Conservation (phyloP, 2,113 vertebrate genomes). For the Manacus vitellinus region DNA sequence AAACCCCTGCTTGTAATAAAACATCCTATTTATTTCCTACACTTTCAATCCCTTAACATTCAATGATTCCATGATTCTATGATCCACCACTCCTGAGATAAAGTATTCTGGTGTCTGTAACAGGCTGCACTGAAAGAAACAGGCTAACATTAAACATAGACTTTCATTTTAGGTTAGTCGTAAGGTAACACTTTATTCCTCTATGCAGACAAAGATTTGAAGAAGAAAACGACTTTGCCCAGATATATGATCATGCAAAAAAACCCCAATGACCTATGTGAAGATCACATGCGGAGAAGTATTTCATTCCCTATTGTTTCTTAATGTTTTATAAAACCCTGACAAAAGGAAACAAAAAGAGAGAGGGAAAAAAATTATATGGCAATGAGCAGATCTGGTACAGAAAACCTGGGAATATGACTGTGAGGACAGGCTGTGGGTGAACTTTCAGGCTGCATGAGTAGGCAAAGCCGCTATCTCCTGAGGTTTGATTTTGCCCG, state of each 20-base stretch:
- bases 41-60: background rate
- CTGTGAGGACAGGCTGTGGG: background rate
- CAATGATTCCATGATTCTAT: background rate
- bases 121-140: background rate
- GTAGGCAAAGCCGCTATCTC: background rate
- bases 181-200: background rate
- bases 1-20: too few relatives aligned
- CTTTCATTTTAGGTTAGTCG: background rate
- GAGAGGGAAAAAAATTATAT: background rate
- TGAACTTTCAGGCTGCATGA: background rate
- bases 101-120: accelerated
- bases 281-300: accelerated
- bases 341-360: background rate
- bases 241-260: background rate
- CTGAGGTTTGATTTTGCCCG: background rate
- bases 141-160: background rate
- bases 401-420: background rate
- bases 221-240: background rate
- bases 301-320: background rate
- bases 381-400: background rate
- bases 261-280: too few relatives aligned
- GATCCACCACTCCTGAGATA: background rate
- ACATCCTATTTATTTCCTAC: too few relatives aligned
- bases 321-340: background rate
- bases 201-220: background rate